Evolutionary conservation across 2,888 invertebrate genomes (phyloP), one percentile per base, ranked within the genome.

Genomic region (Lycaena phlaeas): DNA sequence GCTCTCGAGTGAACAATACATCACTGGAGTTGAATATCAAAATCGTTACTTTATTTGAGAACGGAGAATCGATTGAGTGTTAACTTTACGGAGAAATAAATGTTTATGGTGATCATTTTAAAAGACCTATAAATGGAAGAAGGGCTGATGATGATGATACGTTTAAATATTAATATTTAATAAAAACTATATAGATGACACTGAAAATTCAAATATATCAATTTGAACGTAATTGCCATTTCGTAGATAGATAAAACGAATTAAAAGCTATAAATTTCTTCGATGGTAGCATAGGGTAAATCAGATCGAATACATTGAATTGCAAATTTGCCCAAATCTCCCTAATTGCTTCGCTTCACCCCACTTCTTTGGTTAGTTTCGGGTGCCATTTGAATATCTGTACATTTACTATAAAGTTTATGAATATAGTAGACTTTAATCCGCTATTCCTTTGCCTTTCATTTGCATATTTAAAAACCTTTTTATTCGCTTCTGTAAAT

Each of bases 241-340:
- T 39, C 27, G 28, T 36, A 39, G 38, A 37, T 41, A 29, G 38
- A 41, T 38, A 26, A 41, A 43, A 27, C 38, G 41, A 42, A 48
- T 45, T 48, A 34, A 47, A 44, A 43, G 47, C 44, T 37, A 38
- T 47, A 49, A 49, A 41, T 45, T 45, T 47, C 30, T 43, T 17
- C 39, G 36, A 40, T 25, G 36, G 37, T 30, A 18, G 17, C 34
- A 34, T 34, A 41, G 38, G 43, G 40, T 41, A 38, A 49, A 45
- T 47, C 45, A 42, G 43, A 45, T 47, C 46, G 41, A 41, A 41
- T 40, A 42, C 53, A 52, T 56, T 52, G 57, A 55, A 55, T 59
- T 55, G 58, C 59, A 54, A 56, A 59, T 56, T 46, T 36, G 36
- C 40, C 43, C 48, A 49, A 51, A 48, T 50, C 49, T 46, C 47